Base-by-base conservation (phyloP, 2,797 vertebrate species). In the Lerista edwardsae region DNA sequence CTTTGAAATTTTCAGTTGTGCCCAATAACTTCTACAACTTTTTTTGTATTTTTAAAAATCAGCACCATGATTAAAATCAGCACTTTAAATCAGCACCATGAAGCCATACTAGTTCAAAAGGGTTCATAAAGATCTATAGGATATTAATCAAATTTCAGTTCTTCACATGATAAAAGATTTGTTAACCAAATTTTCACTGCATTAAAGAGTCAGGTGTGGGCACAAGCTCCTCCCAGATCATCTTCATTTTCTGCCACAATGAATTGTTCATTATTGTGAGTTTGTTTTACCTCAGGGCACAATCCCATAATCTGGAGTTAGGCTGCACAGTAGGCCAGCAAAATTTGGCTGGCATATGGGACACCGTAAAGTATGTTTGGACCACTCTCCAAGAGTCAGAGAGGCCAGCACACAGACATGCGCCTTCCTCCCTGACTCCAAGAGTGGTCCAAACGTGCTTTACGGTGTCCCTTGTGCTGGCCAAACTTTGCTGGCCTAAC, bases 1-100 rank as follows among this genome's bases (percentile, higher is more conserved):
- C 85, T 91, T 84, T 69, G 71, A 88, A 91, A 92, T 89, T 90
- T 87, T 93, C 81, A 79, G 91, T 90, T 92, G 5, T 80, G 89
- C 73, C 84, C 93, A 91, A 89, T 86, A 75, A 92, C 75, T 65
- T 91, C 86, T 85, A 69, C 90, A 91, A 90, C 83, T 90, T 80
- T 25, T 82, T 85, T 55, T 72, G 17, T 23, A 55, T 80, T 83
- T 84, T 67, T 51, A 51, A 1, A 47, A 12, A 55, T 90, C 91
- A 27, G 36, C 31, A 36, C 41, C 31, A n/a, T 55, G 73, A 91
- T n/a, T n/a, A n/a, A 47, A 12, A 55, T 90, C 91, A 27, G 36
- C 31, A 36, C 41, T n/a, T n/a, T n/a, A 47, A 12, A 55, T 90
- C 91, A 27, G 36, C 31, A 36, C 41, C 31, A n/a, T 55, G 73